These are phyloP conservation scores for Pristionchus japonicus DNA, from an alignment of 2,888 invertebrate species.

Conservation along the genomic window DNA sequence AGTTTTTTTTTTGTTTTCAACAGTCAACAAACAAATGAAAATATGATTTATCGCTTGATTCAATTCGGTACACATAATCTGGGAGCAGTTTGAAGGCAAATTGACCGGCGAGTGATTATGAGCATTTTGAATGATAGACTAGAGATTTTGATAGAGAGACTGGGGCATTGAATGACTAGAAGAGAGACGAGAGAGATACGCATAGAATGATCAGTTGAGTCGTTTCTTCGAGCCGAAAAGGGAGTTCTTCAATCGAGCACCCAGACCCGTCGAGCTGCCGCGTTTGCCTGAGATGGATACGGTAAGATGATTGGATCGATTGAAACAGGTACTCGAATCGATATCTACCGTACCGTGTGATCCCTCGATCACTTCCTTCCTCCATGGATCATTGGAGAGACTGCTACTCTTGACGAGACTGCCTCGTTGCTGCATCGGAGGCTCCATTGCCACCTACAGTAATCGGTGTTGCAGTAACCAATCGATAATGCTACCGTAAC, in stretches of 20 bases:
- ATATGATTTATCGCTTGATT: conserved; percentile 28
- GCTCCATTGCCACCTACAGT: conserved; percentile 58
- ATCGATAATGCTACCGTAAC: not conserved
- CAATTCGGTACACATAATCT: conserved; percentile 35
- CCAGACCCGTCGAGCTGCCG: conserved; percentile 60
- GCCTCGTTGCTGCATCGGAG: conserved; percentile 51
- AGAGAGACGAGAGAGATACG: not conserved
- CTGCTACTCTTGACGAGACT: conserved; percentile 71
- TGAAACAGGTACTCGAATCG: not conserved
- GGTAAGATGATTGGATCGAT: not conserved
- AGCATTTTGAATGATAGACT: conserved; percentile 10
- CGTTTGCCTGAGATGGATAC: conserved; percentile 33
- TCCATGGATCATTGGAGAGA: conserved; percentile 73
- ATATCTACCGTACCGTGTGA: conserved; percentile 15
- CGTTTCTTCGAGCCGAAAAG: conserved; percentile 73
- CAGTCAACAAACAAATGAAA: not conserved
- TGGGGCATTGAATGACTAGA: conserved; percentile 13
- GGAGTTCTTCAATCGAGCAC: conserved; percentile 72
- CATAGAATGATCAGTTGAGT: conserved; percentile 44
- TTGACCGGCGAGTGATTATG: conserved; percentile 41
- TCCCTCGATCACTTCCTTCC: conserved; percentile 59
- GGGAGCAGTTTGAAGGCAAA: conserved; percentile 34
- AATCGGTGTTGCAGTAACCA: not conserved
- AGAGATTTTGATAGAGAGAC: conserved; percentile 4
- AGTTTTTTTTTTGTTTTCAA: not conserved